Conservation (phyloP, 2,888 invertebrate species). For the Spodoptera picta region DNA sequence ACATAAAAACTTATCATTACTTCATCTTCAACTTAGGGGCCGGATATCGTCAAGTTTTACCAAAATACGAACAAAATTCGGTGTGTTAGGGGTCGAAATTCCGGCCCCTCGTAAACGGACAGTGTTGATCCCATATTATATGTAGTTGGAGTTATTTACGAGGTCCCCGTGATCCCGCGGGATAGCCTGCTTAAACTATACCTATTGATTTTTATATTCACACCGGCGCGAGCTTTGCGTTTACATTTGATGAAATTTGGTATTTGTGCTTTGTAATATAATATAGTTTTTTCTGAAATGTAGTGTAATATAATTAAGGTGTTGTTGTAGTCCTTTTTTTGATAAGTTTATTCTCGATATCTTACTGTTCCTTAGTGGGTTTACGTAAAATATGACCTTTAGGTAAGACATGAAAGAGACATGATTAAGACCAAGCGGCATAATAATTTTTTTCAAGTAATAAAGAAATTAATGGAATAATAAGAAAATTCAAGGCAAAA, state of each 20-base stretch:
- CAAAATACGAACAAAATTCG: constrained; percentile 40
- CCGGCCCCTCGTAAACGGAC: constrained; percentile 50
- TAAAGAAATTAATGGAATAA: too few species aligned
- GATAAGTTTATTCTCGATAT: too few species aligned
- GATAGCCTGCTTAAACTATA: constrained; percentile 42
- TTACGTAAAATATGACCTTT: too few species aligned
- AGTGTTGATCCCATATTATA: constrained; percentile 60
- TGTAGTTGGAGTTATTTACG: constrained; percentile 67
- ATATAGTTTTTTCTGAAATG: too few species aligned
- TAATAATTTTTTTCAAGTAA: too few species aligned
- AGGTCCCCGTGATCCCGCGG: constrained; percentile 45
- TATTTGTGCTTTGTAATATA: neutral
- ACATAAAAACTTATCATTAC: neutral
- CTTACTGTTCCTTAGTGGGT: too few species aligned
- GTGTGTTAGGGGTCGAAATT: constrained; percentile 17
- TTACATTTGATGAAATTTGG: constrained; percentile 25
- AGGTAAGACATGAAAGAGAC: too few species aligned
- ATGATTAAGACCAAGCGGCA: too few species aligned
- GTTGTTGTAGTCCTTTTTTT: too few species aligned
- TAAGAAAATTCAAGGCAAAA: too few species aligned
- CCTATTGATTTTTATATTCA: constrained; percentile 51
- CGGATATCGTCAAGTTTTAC: constrained; percentile 35
- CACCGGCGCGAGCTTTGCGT: constrained; percentile 3
- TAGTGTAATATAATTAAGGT: too few species aligned
- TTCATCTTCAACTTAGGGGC: neutral